Evolutionary conservation across 2,113 vertebrate genomes (phyloP), one percentile per base, ranked within the genome.

Genomic region (Charadrius vociferus): DNA sequence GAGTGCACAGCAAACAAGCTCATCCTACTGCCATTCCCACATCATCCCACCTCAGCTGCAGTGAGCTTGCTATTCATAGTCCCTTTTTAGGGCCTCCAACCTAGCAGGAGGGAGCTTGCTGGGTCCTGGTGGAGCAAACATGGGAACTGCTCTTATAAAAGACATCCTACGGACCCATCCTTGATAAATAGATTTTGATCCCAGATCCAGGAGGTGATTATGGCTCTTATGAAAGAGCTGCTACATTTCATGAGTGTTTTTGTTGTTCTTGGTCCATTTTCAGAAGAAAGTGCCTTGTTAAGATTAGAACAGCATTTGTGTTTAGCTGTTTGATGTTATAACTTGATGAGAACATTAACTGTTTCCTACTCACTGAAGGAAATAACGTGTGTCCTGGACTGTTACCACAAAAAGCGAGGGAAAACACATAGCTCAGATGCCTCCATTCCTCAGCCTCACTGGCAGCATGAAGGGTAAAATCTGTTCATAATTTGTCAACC

Each of bases 261-360:
- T 96, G 59, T 95, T 96, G 34, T 70, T 95, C 73, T 96, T 95
- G 84, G 83, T 81, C 39, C 27, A 12, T 78, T 91, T 90, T 93
- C 86, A 95, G 93, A 89, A 47, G 39, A 81, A 8, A 67, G 29
- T 13, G 36, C 29, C 36, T 66, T 59, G 56, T 71, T 65, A 45
- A 77, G 34, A 82, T 86, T 58, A 45, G 53, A 65, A 83, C 2
- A 3, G 36, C n/a, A 81, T 73, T 96, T 86, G 27, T 56, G 7
- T 88, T 95, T 92, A 81, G 50, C 72, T 59, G 34, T 66, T 58
- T 63, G 49, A 73, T 10, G 2, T 62, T 52, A 23, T 50, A 63
- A 84, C 80, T 74, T 78, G 53, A 71, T 73, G 75, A 66, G 53
- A 73, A 85, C 7, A 24, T 81, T 63, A 79, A 71, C 43, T 10